phyloP scores from a whole-genome alignment of 2,888 invertebrate genomes.

The Drosophila algonquin region DNA sequence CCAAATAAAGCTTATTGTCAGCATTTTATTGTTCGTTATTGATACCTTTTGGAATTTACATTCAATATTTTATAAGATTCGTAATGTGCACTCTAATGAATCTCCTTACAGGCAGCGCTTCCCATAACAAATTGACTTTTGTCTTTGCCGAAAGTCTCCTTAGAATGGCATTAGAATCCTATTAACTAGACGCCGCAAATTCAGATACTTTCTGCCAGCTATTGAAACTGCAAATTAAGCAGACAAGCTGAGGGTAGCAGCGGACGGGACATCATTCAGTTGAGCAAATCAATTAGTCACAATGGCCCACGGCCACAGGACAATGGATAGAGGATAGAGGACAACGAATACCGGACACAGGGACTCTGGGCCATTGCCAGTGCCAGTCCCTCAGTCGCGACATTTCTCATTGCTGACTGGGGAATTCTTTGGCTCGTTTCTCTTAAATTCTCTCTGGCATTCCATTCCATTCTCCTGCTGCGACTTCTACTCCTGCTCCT shows the following conservation, averaged over 20 bases:
- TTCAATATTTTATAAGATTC: conserved; percentile 13
- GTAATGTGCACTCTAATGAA: conserved; percentile 1
- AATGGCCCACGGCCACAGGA: conserved; percentile 57
- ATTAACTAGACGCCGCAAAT: conserved; percentile 71
- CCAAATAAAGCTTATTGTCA: conserved; percentile 1
- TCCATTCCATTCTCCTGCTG: not conserved
- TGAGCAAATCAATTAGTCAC: conserved; percentile 74
- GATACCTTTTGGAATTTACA: conserved; percentile 7
- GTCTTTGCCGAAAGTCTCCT: conserved; percentile 7
- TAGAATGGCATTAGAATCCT: conserved; percentile 51
- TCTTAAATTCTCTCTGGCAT: not conserved
- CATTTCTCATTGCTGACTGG: conserved; percentile 23
- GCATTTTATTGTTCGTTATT: not conserved
- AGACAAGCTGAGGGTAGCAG: conserved; percentile 22
- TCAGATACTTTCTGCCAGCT: conserved; percentile 26
- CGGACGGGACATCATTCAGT: conserved; percentile 56
- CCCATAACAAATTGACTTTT: conserved; percentile 39
- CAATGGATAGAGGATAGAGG: conserved; percentile 1
- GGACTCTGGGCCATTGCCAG: no score
- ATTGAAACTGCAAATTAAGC: conserved; percentile 28
- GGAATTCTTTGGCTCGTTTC: conserved; percentile 15
- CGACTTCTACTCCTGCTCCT: not conserved
- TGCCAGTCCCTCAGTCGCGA: conserved; percentile 1
- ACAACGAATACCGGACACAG: conserved; percentile 19
- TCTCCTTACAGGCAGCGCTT: conserved; percentile 10